Evolutionary conservation across 2,113 vertebrate species (phyloP), one percentile per base, ranked within the genome.

Genomic region (Eubucco bourcierii): DNA sequence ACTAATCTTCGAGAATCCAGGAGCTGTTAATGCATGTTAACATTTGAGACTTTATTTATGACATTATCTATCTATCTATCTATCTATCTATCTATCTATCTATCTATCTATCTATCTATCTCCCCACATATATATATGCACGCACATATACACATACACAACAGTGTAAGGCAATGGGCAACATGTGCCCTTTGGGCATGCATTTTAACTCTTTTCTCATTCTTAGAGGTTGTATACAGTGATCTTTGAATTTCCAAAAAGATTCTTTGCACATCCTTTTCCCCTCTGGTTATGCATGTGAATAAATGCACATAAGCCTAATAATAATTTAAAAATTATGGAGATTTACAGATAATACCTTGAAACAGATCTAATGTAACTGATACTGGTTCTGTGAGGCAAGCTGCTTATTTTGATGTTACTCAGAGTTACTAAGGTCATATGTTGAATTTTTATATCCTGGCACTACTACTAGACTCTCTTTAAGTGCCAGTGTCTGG

Each of bases 261-360:
- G 41, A 80, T 33, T 4, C 59, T 93, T 70, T 86, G 21, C 25
- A 25, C 59, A 44, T 31, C 3, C 8, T 76, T 87, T 90, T 58
- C 21, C 46, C 12, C n/a, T 82, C 53, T 76, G 15, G 7, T 3
- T 70, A 39, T 39, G 15, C 10, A 24, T 47, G 15, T 10, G 88
- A 70, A 67, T 7, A 72, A 80, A n/a, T 12, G 3, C 12, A 33
- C 19, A 24, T 39, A 27, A 83, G 65, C 0, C 0, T 3, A 6
- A 3, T 29, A 46, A 47, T 24, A 27, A 34, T 56, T 90, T 56
- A 0, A 33, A 84, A 86, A 81, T 55, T 31, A 44, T 10, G n/a
- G 34, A 56, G 4, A 3, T 72, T 88, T 84, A 20, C 18, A 72
- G n/a, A 56, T 1, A 74, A 47, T 60, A 21, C 28, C 33, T 92